A percentile compares a stretch with the other conserved stretches of the same genome.
Conservation (phyloP, 2,888 invertebrate species). For the Coremacera marginata region DNA sequence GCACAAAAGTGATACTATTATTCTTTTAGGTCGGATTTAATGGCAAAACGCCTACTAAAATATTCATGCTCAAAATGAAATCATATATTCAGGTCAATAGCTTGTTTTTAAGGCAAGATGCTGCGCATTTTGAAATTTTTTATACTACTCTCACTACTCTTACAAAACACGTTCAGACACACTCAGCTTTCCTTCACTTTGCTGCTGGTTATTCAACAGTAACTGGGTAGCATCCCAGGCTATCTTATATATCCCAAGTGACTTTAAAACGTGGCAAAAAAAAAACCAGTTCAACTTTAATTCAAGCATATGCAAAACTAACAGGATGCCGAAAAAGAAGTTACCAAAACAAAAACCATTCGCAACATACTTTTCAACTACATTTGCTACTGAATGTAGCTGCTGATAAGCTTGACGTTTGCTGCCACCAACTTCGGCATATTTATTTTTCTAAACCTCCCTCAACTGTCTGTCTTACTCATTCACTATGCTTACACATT, state of each 20-base stretch:
- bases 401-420: no score
- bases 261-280: background rate
- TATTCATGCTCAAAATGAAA: conserved; percentile 20
- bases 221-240: no score
- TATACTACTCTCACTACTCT: background rate
- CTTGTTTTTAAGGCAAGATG: conserved; percentile 19
- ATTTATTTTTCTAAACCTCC: background rate
- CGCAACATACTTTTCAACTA: background rate
- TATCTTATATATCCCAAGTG: background rate
- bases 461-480: background rate
- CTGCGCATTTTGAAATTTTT: background rate
- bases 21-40: no score
- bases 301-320: background rate
- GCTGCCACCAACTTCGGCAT: no score
- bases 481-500: background rate
- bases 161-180: background rate
- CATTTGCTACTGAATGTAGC: background rate
- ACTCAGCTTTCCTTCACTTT: background rate
- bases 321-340: background rate
- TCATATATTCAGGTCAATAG: conserved; percentile 41
- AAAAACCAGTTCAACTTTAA: background rate
- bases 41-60: background rate
- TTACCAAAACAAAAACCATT: background rate
- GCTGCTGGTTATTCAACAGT: no score
- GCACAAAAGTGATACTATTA: no score